Evolutionary conservation across 2,113 vertebrate species (phyloP).

Genomic region (Neotoma lepida): DNA sequence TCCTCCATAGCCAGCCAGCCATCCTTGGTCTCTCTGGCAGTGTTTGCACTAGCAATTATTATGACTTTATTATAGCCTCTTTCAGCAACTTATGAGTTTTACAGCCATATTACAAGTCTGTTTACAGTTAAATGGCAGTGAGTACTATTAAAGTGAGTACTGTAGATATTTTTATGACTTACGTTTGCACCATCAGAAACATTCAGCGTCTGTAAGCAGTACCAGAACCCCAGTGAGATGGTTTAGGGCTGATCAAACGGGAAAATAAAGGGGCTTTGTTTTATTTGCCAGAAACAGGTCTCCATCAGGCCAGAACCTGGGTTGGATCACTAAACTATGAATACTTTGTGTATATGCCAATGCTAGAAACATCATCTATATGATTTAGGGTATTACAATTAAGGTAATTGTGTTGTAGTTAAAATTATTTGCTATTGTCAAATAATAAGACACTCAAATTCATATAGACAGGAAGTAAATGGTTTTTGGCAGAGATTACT

Average conservation of each 20-base stretch:
- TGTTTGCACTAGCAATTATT: slow-evolving; percentile 66
- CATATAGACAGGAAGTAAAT: slow-evolving; percentile 19
- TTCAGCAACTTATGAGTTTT: slow-evolving; percentile 80
- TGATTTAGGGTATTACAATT: slow-evolving; percentile 41
- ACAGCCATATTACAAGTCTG: slow-evolving; percentile 79
- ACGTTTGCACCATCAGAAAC: slow-evolving; percentile 74
- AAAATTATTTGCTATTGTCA: slow-evolving; percentile 16
- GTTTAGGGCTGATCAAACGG: slow-evolving; percentile 64
- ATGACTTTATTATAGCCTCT: slow-evolving; percentile 75
- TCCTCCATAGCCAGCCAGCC: slow-evolving; percentile 14
- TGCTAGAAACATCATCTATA: slow-evolving; percentile 21
- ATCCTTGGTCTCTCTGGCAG: slow-evolving; percentile 16
- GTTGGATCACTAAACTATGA: slow-evolving; percentile 43
- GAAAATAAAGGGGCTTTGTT: slow-evolving; percentile 76
- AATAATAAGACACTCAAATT: slow-evolving; percentile 29
- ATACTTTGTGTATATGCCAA: slow-evolving; percentile 12
- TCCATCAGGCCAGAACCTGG: not conserved
- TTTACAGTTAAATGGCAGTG: slow-evolving; percentile 78
- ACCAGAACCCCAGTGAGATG: slow-evolving; percentile 47
- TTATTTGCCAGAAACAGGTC: slow-evolving; percentile 3
- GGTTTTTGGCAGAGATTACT: not conserved
- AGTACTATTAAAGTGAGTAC: slow-evolving; percentile 78
- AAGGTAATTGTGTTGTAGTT: slow-evolving; percentile 26
- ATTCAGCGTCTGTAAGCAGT: slow-evolving; percentile 58
- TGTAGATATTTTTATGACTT: slow-evolving; percentile 78